Base-by-base conservation (phyloP, 2,797 vertebrate species). In the Amniataba percoides region DNA sequence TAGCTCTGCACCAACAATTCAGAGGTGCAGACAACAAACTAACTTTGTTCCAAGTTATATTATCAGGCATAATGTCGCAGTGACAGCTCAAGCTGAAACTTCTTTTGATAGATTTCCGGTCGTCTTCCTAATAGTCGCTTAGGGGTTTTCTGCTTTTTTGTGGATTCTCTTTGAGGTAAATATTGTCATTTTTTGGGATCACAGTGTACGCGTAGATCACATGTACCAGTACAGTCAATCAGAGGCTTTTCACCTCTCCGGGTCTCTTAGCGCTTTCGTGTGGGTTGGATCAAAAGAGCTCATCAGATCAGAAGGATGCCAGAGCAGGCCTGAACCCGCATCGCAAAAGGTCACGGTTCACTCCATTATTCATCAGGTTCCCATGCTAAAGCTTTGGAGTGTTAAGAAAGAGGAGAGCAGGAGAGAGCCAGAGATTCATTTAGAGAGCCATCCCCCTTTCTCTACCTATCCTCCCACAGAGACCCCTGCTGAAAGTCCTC, bases 361-460 rank as follows among this genome's bases (percentile, higher is more conserved):
- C 76, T 95, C 81, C 88, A 93, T 95, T 94, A 95, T 95, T 94
- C 91, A 95, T 94, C 75, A 83, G 70, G 51, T 80, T 87, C 40
- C 68, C 77, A 59, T 77, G 67, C 84, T 86, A 79, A 83, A 81
- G 82, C 82, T 39, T 4, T 51, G 62, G 78, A 80, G 76, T 66
- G 75, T 85, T 81, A 68, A 61, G 74, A 83, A 74, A 83, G 57
- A 77, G 82, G 52, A 61, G 58, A 70, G 4, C 25, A 51, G 34
- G 52, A 55, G 16, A 67, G 62, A 86, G 69, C 0, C 74, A 77
- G 53, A 80, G 67, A 89, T 81, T 78, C 77, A 91, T 87, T 87
- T 81, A 53, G 69, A 91, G 74, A 77, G 56, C 34, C 18, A n/a
- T 27, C 45, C 52, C 67, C 61, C 57, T 81, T 82, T 84, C 56